Evolutionary conservation across 2,888 invertebrate genomes (phyloP), one percentile per base, ranked within the genome.

Genomic region (Cosmia trapezina): DNA sequence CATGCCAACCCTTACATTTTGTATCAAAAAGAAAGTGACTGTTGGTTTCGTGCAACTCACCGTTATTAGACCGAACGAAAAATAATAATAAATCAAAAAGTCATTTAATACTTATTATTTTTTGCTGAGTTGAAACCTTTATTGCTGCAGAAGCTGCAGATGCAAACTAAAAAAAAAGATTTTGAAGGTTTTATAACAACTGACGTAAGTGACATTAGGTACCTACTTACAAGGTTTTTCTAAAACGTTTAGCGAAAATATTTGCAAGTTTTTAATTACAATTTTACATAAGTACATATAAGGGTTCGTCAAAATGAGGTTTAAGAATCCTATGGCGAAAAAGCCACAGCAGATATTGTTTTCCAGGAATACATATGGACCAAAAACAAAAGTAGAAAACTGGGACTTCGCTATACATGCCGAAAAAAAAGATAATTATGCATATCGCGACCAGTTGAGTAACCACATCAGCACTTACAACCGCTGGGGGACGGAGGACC

Each of bases 401-500:
- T 97, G 97, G 97, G 94, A 96, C 73, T 94, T 80, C 62, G 83
- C 90, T 12, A 86, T 90, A 41, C 93, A 94, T 82, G 93, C 94
- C 1, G 94, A 95, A 78, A 96, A 94, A 67, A 96, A 94, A 79
- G 96, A 97, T 85, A 95, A 96, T 80, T 93, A 96, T 80, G 94
- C 96, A 1, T 96, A 96, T 78, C 92, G 95, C 28, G 95, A 96
- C 76, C 86, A 86, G 14, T 88, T 95, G 33, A 93, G 96, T 81
- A 96, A 96, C 81, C 93, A 95, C 54, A 41, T 96, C 8, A 96
- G 96, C 76, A 96, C 96, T 7, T 96, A 97, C 86, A 86, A 89
- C 12, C 93, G 96, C 45, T 92, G 93, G 88, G 96, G 96, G 2
- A 91, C 79, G 7, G 87, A 94, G 33, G 94, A 96, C 74, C 92